Base-by-base conservation (phyloP, 2,888 invertebrate species). In the Platycheirus rosarum region DNA sequence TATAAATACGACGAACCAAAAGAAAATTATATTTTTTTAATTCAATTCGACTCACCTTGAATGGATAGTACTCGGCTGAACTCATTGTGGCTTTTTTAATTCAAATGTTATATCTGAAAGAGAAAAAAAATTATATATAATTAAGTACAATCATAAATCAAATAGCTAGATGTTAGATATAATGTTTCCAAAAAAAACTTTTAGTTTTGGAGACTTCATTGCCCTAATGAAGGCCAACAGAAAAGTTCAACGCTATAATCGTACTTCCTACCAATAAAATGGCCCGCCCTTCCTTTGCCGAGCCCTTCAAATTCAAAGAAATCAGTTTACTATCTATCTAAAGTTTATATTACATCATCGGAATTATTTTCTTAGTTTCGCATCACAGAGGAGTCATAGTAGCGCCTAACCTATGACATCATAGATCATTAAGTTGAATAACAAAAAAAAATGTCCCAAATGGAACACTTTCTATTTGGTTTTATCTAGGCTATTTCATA, bases 61-160 rank as follows among this genome's bases (percentile, higher is more conserved):
- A 95, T 88, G 95, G 95, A 91, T 95, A 96, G 91, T 95, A 96
- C 91, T 95, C 95, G 88, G 95, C 94, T 89, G 94, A 94, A 91
- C 94, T 93, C 95, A 95, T 95, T 89, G 91, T 93, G 91, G 82
- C 77, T 89, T 87, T 66, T 73, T 62, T 79, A 76, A 70, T 71
- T 76, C 13, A 77, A 77, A 76, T 37, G 20, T 70, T 80, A 46
- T 65, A 75, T 71, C 84, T 84, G 51, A 35, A 84, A 85, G 42
- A 35, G 44, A 63, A 49, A 48, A 55, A 66, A 62, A 74, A 66
- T 75, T 70, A 48, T 20, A 14, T 35, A 40, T 29, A 49, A 44
- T 29, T 32, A 6, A 32, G 3, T 32, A n/a, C 44, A 53, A 14
- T 40, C 8, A 40, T 23, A 55, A 20, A 51, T 14, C 14, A 60